These are phyloP conservation scores for Cyanoderma ruficeps DNA, from an alignment of 2,113 vertebrate species.

Conservation along the genomic window DNA sequence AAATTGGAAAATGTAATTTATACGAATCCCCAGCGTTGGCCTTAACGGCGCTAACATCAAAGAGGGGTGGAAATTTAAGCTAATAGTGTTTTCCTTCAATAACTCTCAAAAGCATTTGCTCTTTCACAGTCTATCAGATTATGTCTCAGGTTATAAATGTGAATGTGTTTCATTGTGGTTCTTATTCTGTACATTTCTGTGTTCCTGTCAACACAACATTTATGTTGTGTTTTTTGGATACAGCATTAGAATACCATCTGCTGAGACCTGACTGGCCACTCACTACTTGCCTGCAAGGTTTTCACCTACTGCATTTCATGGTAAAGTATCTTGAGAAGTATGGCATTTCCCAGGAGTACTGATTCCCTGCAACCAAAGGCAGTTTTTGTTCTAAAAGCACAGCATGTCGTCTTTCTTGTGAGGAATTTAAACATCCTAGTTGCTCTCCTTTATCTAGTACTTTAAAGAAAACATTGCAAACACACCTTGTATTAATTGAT, in stretches of 20 bases:
- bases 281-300: background rate
- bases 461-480: background rate
- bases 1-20: conserved; percentile 36
- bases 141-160: conserved; percentile 2
- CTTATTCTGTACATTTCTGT: background rate
- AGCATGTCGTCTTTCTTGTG: background rate
- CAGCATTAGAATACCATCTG: background rate
- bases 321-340: background rate
- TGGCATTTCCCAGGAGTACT: background rate
- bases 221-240: background rate
- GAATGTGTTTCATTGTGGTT: background rate
- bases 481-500: background rate
- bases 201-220: background rate
- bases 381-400: background rate
- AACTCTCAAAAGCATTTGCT: conserved; percentile 17
- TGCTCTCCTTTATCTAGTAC: background rate
- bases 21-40: background rate
- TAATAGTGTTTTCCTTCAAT: conserved; percentile 11
- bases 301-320: background rate
- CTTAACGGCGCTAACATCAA: background rate
- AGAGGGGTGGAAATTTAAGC: background rate
- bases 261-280: background rate
- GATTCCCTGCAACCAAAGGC: background rate
- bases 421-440: background rate
- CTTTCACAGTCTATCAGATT: conserved; percentile 16